A percentile compares a stretch with the other conserved stretches of the same genome.
Evolutionary conservation across 2,113 vertebrate genomes (phyloP).

Genomic region (Chinchilla lanigera): DNA sequence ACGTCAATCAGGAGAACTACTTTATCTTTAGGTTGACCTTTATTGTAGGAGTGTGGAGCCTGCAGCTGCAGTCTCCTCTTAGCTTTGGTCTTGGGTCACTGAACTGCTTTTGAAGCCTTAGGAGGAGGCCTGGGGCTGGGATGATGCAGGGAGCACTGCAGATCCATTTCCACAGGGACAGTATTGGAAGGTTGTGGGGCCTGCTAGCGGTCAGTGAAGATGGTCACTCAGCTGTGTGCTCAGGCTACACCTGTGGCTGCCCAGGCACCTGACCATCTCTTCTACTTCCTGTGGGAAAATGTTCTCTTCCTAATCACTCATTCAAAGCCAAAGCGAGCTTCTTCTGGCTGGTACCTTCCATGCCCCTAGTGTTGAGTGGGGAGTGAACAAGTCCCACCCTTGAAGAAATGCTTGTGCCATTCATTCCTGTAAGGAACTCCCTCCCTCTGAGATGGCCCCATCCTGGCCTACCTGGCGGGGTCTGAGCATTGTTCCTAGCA

Average conservation of each 20-base stretch:
- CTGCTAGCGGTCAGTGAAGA: neutral
- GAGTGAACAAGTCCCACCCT: neutral
- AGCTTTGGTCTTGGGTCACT: neutral
- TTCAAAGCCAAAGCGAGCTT: neutral
- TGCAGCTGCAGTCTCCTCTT: too few relatives aligned
- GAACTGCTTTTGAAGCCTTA: neutral
- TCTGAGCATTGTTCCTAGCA: neutral
- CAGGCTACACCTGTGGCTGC: neutral
- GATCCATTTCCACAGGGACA: neutral
- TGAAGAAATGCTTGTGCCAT: neutral
- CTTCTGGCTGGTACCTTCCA: neutral
- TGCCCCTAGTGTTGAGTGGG: neutral
- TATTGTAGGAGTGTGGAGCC: too few relatives aligned
- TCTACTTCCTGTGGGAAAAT: neutral
- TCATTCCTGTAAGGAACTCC: neutral
- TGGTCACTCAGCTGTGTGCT: accelerated
- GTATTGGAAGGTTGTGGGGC: too few relatives aligned
- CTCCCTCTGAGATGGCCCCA: neutral
- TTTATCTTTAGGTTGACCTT: too few relatives aligned
- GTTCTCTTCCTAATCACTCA: neutral
- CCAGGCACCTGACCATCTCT: neutral
- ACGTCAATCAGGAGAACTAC: too few relatives aligned
- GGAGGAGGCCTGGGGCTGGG: neutral
- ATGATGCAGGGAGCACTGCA: accelerated
- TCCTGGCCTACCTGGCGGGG: neutral